Base-by-base conservation (phyloP, 2,888 invertebrate species). In the Coelinius sp. region DNA sequence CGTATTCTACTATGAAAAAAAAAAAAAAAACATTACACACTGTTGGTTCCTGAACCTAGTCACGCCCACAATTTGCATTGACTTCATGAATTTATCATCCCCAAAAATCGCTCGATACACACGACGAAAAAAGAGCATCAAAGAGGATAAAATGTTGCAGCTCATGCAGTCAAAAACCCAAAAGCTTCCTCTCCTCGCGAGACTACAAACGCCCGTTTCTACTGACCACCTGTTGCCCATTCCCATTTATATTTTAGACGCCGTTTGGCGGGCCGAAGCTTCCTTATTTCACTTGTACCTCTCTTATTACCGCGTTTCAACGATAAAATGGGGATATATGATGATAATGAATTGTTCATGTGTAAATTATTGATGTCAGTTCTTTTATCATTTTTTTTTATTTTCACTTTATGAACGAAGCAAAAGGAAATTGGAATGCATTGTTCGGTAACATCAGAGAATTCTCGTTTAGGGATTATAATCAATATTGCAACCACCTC, bases 221-320 rank as follows among this genome's bases (percentile, higher is more conserved):
- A 84, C 85, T 86, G 86, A 79, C 86, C 86, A 86, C 86, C 86
- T 86, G 86, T 86, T 86, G 86, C 85, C 81, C 78, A 65, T n/a
- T 81, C 78, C 82, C 84, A 84, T 86, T 86, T 85, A 85, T 84
- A 86, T 85, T 86, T 86, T 81, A 84, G 84, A 80, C 78, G 77
- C 59, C 68, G 79, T 63, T 73, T 71, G 77, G 70, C 73, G 68
- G 68, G 74, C 35, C 24, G 17, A n/a, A 52, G 10, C 74, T 46
- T 56, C 66, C 67, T 14, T 35, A n/a, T 59, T 52, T 49, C 44
- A 27, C 46, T 35, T 64, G 12, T 35, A 35, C 35, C 56, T 27
- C 38, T 44, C 38, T 41, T 35, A 56, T 25, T 56, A 4, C 14
- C 27, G n/a, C 46, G 20, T n/a, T 56, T 56, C 22, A 35, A 31